Evolutionary conservation across 2,888 invertebrate species (phyloP).

Genomic region (Sepioteuthis lessoniana): DNA sequence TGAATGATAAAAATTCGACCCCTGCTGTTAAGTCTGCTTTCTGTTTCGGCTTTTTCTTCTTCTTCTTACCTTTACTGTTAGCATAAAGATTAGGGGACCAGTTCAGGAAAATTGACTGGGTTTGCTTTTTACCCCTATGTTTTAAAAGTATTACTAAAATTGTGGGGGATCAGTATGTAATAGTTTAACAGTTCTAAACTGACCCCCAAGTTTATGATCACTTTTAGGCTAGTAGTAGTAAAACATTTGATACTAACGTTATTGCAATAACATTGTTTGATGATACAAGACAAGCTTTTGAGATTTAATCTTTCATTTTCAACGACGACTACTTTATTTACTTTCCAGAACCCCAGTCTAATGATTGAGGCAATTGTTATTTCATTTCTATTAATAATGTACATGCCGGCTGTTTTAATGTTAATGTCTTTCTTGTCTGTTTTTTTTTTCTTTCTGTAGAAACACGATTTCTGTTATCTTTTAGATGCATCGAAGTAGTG

Average conservation of each 20-base stretch:
- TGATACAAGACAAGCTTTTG: neutral
- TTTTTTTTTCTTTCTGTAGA: no score
- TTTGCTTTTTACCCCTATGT: neutral
- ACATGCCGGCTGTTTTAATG: neutral
- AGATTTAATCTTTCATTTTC: neutral
- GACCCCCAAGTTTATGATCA: no score
- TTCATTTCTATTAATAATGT: neutral
- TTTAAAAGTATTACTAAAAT: neutral
- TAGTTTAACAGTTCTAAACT: no score
- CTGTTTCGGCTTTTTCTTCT: neutral
- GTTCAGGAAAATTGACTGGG: neutral
- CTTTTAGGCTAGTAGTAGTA: no score
- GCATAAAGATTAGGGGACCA: neutral
- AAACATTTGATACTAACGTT: no score
- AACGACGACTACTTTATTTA: neutral
- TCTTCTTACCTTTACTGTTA: neutral
- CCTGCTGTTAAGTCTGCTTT: neutral
- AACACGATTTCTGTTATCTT: no score
- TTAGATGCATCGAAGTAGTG: no score
- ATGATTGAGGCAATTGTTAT: neutral
- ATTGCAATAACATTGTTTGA: neutral
- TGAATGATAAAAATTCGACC: neutral
- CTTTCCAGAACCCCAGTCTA: neutral
- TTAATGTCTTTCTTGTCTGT: no score
- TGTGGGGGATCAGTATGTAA: neutral